Conservation (phyloP, 2,888 invertebrate genomes). For the Synergus gifuensis region DNA sequence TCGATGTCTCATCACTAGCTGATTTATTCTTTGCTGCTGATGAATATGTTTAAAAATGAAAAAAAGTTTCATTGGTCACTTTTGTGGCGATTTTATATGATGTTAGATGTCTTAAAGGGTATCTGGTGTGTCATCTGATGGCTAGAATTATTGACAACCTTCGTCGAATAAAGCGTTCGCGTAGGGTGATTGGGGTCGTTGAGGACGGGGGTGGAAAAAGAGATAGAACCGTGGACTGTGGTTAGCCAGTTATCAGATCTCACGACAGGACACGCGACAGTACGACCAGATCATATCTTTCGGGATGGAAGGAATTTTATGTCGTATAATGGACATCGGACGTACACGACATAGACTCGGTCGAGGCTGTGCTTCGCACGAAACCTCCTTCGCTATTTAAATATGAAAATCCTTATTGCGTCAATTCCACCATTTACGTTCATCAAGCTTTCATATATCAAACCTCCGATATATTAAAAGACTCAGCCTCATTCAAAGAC, state of each 20-base stretch:
- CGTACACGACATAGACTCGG: slow-evolving; percentile 57
- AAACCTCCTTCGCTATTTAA: slow-evolving; percentile 31
- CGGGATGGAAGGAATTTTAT: slow-evolving; percentile 75
- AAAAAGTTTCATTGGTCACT: neutral
- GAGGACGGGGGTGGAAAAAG: slow-evolving; percentile 56
- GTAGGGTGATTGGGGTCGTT: slow-evolving; percentile 71
- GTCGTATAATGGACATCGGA: slow-evolving; percentile 73
- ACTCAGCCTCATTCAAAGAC: neutral
- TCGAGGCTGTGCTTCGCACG: slow-evolving; percentile 45
- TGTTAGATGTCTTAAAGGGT: slow-evolving; percentile 23
- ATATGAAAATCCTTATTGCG: slow-evolving; percentile 16
- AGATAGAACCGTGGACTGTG: slow-evolving; percentile 63
- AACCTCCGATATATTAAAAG: neutral
- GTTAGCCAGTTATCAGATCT: slow-evolving; percentile 73
- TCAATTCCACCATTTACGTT: neutral
- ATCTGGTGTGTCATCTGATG: slow-evolving; percentile 47
- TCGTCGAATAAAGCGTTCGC: slow-evolving; percentile 64
- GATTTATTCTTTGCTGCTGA: too few species aligned
- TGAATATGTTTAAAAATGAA: neutral
- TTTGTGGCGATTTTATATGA: neutral
- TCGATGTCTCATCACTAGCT: too few species aligned
- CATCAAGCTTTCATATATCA: neutral
- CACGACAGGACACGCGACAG: slow-evolving; percentile 75
- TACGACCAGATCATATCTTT: slow-evolving; percentile 72
- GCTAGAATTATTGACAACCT: slow-evolving; percentile 65